These are phyloP conservation scores for Perizoma affinitatum DNA, from an alignment of 2,888 invertebrate species.

Conservation along the genomic window DNA sequence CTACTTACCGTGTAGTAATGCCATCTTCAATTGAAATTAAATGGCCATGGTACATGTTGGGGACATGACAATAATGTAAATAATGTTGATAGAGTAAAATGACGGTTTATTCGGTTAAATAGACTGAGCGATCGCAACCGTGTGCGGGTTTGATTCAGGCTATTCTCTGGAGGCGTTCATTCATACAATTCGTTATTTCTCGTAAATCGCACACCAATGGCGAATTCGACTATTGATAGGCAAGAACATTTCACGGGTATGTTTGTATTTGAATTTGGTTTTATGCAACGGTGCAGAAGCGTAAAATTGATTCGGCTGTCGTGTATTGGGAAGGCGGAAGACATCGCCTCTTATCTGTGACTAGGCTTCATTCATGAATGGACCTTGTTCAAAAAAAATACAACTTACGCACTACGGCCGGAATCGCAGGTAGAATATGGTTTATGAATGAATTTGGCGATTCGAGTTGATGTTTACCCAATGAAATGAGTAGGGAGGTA, in stretches of 20 bases:
- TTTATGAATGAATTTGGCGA: conserved; percentile 60
- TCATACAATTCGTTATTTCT: conserved; percentile 68
- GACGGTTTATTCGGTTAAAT: conserved; percentile 68
- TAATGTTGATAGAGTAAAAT: conserved; percentile 53
- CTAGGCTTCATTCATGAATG: conserved; percentile 59
- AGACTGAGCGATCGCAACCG: conserved; percentile 52
- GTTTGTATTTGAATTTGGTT: conserved; percentile 67
- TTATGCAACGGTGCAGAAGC: conserved; percentile 77
- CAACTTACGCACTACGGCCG: conserved; percentile 64
- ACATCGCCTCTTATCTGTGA: conserved; percentile 51
- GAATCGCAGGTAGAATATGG: conserved; percentile 61
- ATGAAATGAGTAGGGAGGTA: not conserved
- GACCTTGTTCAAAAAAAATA: conserved; percentile 68
- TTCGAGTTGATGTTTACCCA: conserved; percentile 39
- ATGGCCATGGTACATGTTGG: conserved; percentile 62
- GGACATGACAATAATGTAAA: conserved; percentile 54
- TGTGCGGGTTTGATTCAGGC: conserved; percentile 38
- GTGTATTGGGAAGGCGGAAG: conserved; percentile 67
- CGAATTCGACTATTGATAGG: conserved; percentile 50
- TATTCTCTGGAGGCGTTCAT: conserved; percentile 77
- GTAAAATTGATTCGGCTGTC: conserved; percentile 74
- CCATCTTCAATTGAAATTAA: conserved; percentile 57
- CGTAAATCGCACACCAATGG: conserved; percentile 56
- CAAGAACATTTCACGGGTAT: conserved; percentile 50
- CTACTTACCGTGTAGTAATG: conserved; percentile 39